These are phyloP conservation scores for Centrocercus urophasianus DNA, from an alignment of 2,113 vertebrate species.

Conservation along the genomic window DNA sequence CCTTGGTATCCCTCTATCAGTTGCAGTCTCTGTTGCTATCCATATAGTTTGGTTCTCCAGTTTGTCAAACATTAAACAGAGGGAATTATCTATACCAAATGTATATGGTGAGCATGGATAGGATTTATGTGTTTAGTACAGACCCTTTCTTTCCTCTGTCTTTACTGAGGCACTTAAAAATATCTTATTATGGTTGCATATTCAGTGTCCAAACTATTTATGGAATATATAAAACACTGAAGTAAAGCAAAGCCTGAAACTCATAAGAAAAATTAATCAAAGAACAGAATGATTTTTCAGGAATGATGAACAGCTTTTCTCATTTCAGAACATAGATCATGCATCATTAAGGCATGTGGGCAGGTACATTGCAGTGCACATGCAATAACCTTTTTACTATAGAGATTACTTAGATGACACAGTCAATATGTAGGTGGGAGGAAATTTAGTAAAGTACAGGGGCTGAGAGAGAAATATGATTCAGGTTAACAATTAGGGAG, in stretches of 20 bases:
- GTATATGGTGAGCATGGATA: neutral
- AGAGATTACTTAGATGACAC: neutral
- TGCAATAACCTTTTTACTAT: neutral
- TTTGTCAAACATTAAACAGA: conserved; percentile 18
- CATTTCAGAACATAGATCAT: neutral
- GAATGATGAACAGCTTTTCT: neutral
- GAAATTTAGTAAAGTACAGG: neutral
- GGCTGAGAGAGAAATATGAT: neutral
- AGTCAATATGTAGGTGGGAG: neutral
- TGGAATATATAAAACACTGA: neutral
- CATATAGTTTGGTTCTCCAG: neutral
- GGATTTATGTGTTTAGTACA: neutral
- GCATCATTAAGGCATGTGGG: neutral
- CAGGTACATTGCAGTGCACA: neutral
- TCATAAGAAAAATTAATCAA: neutral
- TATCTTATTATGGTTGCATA: neutral
- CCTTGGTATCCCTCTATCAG: neutral
- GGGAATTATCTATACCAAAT: conserved; percentile 2
- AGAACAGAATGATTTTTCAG: neutral
- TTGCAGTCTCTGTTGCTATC: neutral
- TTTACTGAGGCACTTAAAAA: neutral
- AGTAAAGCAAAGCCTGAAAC: neutral
- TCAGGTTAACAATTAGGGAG: neutral
- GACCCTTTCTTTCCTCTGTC: neutral
- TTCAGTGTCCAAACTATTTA: neutral